These are phyloP conservation scores for Philonicus albiceps DNA, from an alignment of 2,888 invertebrate species.

Conservation along the genomic window DNA sequence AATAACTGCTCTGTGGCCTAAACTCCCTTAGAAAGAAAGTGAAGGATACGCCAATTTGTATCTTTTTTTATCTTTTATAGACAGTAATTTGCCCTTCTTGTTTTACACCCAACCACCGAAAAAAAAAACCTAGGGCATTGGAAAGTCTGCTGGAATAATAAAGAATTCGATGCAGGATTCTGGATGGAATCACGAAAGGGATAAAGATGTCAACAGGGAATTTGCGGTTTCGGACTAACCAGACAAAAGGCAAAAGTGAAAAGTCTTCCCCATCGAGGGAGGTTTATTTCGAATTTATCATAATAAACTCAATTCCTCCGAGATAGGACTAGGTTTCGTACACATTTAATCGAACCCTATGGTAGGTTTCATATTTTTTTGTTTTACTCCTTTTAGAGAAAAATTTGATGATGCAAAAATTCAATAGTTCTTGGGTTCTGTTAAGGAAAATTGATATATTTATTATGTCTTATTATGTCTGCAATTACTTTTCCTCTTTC, in stretches of 20 bases:
- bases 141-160: not conserved
- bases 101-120: not conserved
- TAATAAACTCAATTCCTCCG: not conserved
- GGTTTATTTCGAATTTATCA: not conserved
- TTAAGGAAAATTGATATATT: not conserved
- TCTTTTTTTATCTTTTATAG: not conserved
- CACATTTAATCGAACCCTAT: not conserved
- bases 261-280: not conserved
- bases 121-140: not conserved
- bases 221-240: not conserved
- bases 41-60: conserved; percentile 16
- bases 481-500: not conserved
- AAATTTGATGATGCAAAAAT: not conserved
- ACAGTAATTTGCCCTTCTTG: not conserved
- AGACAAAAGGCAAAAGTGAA: not conserved
- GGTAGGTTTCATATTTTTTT: not conserved
- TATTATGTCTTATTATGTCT: no score
- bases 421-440: not conserved
- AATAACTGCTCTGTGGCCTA: not conserved
- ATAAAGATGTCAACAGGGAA: conserved; percentile 25
- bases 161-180: not conserved
- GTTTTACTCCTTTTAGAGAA: not conserved
- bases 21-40: not conserved
- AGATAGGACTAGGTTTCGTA: not conserved
- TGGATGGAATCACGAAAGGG: not conserved